These are phyloP conservation scores for Stenolophus ochropezus DNA, from an alignment of 2,888 invertebrate genomes.

Conservation along the genomic window DNA sequence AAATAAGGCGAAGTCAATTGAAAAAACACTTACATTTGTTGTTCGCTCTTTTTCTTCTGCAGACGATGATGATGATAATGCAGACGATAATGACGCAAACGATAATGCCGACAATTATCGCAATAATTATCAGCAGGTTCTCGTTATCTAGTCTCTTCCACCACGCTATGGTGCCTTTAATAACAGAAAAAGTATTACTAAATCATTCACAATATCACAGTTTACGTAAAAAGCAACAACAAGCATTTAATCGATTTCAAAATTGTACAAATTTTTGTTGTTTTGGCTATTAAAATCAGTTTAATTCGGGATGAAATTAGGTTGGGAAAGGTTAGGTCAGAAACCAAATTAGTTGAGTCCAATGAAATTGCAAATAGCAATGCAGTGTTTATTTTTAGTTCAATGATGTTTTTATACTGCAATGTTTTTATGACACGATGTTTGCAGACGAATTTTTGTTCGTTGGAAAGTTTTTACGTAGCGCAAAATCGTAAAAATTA, in stretches of 20 bases:
- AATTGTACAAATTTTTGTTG: neutral
- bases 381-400: conserved; percentile 24
- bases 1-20: neutral
- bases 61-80: conserved; percentile 90
- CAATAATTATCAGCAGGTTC: conserved; percentile 84
- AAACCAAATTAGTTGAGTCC: neutral
- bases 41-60: conserved; percentile 86
- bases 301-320: conserved; percentile 2
- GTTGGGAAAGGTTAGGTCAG: neutral
- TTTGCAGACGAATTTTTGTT: conserved; percentile 27
- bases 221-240: neutral
- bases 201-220: neutral
- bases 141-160: conserved; percentile 87
- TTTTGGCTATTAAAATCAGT: neutral
- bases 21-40: conserved; percentile 84
- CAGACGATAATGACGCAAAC: conserved; percentile 85
- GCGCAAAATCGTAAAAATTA: conserved; percentile 26
- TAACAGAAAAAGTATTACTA: neutral
- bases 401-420: conserved; percentile 1
- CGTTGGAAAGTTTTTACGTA: conserved; percentile 33
- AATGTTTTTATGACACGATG: conserved; percentile 20
- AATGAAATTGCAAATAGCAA: conserved; percentile 22
- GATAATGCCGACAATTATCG: conserved; percentile 81
- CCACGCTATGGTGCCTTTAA: conserved; percentile 85
- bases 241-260: neutral